Conservation (phyloP, 1,140 invertebrate species). For the Helicoverpa zea region DNA sequence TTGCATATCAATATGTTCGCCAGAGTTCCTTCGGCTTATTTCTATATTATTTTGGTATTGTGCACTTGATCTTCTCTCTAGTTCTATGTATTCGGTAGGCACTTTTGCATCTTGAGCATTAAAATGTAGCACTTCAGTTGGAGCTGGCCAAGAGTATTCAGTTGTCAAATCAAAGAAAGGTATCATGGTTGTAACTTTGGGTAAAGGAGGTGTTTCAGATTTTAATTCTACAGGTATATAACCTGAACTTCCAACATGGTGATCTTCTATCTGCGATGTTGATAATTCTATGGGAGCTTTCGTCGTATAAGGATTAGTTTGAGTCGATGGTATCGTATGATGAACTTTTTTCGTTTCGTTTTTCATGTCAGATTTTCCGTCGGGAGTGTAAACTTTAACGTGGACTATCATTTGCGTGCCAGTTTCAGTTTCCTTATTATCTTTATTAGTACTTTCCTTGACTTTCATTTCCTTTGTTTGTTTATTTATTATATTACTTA, state of each 20-base stretch:
- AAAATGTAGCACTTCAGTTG: slow-evolving; percentile 76
- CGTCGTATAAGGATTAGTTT: slow-evolving; percentile 46
- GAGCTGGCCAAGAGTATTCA: slow-evolving; percentile 54
- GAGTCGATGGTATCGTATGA: slow-evolving; percentile 11
- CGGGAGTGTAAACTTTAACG: slow-evolving; percentile 65
- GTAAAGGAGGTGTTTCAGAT: slow-evolving; percentile 51
- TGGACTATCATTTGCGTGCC: slow-evolving; percentile 66
- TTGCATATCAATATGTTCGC: slow-evolving; percentile 25
- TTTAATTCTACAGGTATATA: slow-evolving; percentile 68
- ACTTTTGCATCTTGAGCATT: slow-evolving; percentile 79
- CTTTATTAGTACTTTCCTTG: slow-evolving; percentile 9
- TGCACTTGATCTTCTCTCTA: slow-evolving; percentile 54
- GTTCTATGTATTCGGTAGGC: slow-evolving; percentile 68
- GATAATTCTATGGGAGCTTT: slow-evolving; percentile 57
- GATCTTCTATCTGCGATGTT: slow-evolving; percentile 73
- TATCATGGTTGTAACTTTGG: slow-evolving; percentile 59
- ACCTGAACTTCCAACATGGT: slow-evolving; percentile 77
- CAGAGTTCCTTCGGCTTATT: slow-evolving; percentile 51
- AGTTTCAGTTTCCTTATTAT: slow-evolving; percentile 21
- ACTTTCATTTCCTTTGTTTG: background rate
- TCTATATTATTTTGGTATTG: slow-evolving; percentile 35
- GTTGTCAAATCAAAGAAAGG: slow-evolving; percentile 60
- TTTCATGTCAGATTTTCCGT: slow-evolving; percentile 50
- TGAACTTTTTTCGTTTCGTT: slow-evolving; percentile 42
- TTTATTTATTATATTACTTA: slow-evolving; percentile 47